Evolutionary conservation across 2,888 invertebrate species (phyloP), one percentile per base, ranked within the genome.

Genomic region (Euspilapteryx auroguttella): DNA sequence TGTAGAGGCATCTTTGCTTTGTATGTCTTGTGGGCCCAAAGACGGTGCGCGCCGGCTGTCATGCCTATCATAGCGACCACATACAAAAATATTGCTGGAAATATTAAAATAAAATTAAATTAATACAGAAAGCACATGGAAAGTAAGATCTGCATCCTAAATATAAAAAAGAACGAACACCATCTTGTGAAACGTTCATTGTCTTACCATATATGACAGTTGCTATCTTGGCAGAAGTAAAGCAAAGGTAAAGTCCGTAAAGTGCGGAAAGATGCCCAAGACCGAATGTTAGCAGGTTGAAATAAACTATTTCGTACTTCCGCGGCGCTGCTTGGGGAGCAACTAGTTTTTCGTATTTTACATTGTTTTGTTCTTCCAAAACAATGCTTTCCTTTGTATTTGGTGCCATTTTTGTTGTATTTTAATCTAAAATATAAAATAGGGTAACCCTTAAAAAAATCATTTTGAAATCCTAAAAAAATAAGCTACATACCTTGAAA

Each of bases 161-260:
- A n/a, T n/a, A n/a, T n/a, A n/a, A n/a, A n/a, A n/a, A n/a, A n/a
- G n/a, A n/a, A n/a, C n/a, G n/a, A n/a, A n/a, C n/a, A n/a, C n/a
- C n/a, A n/a, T n/a, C n/a, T n/a, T n/a, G n/a, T n/a, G n/a, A n/a
- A n/a, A n/a, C n/a, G n/a, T n/a, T n/a, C n/a, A n/a, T n/a, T n/a
- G n/a, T n/a, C 50, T 47, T 42, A 58, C 57, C 37, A 5, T 45
- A 45, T 1, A 45, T 2, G 7, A 55, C 25, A 1, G 53, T 53
- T 0, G 32, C 15, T 51, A 49, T 54, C 27, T 37, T 44, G 0
- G 52, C 55, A 0, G 28, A 30, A 2, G 47, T 46, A 20, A 45
- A 35, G 1, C 35, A 37, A 1, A 52, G 25, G 24, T 54, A 57
- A 1, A 50, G 7, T 0, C 55, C 55, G 28, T 54, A 55, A 0